These are phyloP conservation scores for Leptura quadrifasciata DNA, from an alignment of 2,888 invertebrate species.

Conservation along the genomic window DNA sequence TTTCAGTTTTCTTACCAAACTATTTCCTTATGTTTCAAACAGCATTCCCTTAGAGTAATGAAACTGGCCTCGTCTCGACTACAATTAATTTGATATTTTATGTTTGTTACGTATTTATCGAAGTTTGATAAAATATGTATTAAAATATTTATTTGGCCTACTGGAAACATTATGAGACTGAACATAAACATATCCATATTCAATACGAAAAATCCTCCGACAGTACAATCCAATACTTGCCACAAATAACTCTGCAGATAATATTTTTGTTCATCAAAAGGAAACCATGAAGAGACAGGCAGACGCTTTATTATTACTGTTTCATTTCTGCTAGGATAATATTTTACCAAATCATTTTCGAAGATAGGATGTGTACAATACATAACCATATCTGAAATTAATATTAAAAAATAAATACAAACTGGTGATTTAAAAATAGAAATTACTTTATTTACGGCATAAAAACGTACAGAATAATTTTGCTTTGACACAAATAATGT, in stretches of 20 bases:
- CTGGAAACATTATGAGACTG: slow-evolving; percentile 56
- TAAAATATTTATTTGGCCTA: slow-evolving; percentile 56
- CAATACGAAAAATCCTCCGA: slow-evolving; percentile 57
- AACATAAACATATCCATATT: slow-evolving; percentile 58
- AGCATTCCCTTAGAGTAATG: slow-evolving; percentile 46
- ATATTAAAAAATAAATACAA: not conserved
- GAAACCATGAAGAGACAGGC: slow-evolving; percentile 58
- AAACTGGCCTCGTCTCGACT: slow-evolving; percentile 47
- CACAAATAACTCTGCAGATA: slow-evolving; percentile 53
- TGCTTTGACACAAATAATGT: too few species aligned
- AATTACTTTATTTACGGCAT: too few species aligned
- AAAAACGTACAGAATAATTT: too few species aligned
- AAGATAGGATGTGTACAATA: slow-evolving; percentile 52
- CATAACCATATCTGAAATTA: slow-evolving; percentile 44
- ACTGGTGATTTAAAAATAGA: not conserved
- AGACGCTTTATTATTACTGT: slow-evolving; percentile 49
- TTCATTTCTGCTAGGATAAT: slow-evolving; percentile 44
- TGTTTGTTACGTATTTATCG: slow-evolving; percentile 47
- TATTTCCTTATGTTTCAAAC: slow-evolving; percentile 50
- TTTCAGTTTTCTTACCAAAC: slow-evolving; percentile 22
- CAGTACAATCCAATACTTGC: slow-evolving; percentile 52
- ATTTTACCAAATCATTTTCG: slow-evolving; percentile 41
- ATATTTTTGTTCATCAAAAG: slow-evolving; percentile 55
- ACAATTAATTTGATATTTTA: slow-evolving; percentile 37
- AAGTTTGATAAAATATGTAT: slow-evolving; percentile 54